Base-by-base conservation (phyloP, 2,113 vertebrate species). In the Papio anubis region DNA sequence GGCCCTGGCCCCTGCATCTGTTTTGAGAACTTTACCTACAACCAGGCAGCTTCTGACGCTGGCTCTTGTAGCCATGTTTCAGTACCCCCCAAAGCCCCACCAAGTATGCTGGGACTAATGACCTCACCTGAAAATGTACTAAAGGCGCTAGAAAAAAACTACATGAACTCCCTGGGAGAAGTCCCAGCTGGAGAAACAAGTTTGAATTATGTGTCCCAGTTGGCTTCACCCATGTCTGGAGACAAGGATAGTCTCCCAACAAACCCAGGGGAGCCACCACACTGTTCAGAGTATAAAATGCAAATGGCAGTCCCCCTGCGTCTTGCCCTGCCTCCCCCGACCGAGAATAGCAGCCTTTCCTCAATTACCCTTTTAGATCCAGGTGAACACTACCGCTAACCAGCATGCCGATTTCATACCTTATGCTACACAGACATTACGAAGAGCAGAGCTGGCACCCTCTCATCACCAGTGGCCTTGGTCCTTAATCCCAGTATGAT, bases 1-100 rank as follows among this genome's bases (percentile, higher is more conserved):
- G n/a, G 64, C 48, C 79, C 88, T 8, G 55, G 78, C 13, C 38
- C 96, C 6, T 97, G 78, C 40, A 89, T 76, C 72, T 99, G 97
- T 70, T 98, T 99, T 85, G 98, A 98, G 97, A 99, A 99, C 90
- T 88, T 98, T 27, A 98, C 98, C 87, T 99, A 99, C 70, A 97
- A 94, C 64, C 87, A 97, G 45, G 27, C 68, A 81, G 84, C 89
- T 59, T 66, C 59, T 82, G 84, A 93, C 23, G 48, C 90, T 48
- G 40, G 32, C 32, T 79, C 59, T 21, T 97, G 30, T 66, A 93
- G 89, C 52, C 78, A 61, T 17, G 11, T 5, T 0, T 66, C 89
- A 64, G 80, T 11, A 17, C 5, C 43, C 21, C 40, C 91, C n/a
- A 5, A 6, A 23, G 66, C 43, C 32, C 73, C 20, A 16, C 66